Evolutionary conservation across 2,113 vertebrate species (phyloP), one percentile per base, ranked within the genome.

Genomic region (Sarotherodon lohbergeri): DNA sequence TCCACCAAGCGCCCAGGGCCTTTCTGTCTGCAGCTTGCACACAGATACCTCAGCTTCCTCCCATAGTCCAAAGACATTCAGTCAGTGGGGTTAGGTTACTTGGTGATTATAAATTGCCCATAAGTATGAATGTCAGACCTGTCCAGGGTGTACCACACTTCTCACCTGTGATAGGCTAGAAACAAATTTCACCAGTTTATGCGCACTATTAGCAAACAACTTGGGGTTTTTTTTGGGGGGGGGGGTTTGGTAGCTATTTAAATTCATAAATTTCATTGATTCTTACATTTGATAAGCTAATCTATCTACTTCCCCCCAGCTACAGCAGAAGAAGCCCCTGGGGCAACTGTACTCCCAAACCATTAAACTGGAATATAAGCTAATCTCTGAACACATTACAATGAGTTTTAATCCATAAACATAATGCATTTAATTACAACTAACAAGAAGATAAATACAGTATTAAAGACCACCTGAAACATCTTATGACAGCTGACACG

Each of bases 381-480:
- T 78, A 32, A 32, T 29, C 43, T 50, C 10, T 32, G 16, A 78
- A 76, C 16, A 17, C 43, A 43, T 78, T 68, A 46, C 39, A 83
- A 63, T 19, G 46, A 59, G 1, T 73, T 32, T 81, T 83, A 50
- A 80, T 71, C 63, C 88, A 55, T 46, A 91, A 94, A 88, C 89
- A 79, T 85, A 86, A 63, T 85, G 76, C 19, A 80, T 89, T 92
- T 91, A 89, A 92, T 94, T 90, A 85, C 84, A 91, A 91, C 83
- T 84, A 92, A 87, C 90, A 89, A 78, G 71, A 91, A 32, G 46
- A 81, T 91, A 84, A 88, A 91, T 81, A 48, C 32, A 89, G 32
- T 36, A 88, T 11, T 48, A 57, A 85, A 88, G 46, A 90, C 48
- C 46, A 86, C 82, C 19, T 80, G 61, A 80, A 83, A 89, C 81